A percentile compares a stretch with the other conserved stretches of the same genome.
These are phyloP conservation scores for Chinchilla lanigera DNA, from an alignment of 2,113 vertebrate genomes.

Conservation along the genomic window DNA sequence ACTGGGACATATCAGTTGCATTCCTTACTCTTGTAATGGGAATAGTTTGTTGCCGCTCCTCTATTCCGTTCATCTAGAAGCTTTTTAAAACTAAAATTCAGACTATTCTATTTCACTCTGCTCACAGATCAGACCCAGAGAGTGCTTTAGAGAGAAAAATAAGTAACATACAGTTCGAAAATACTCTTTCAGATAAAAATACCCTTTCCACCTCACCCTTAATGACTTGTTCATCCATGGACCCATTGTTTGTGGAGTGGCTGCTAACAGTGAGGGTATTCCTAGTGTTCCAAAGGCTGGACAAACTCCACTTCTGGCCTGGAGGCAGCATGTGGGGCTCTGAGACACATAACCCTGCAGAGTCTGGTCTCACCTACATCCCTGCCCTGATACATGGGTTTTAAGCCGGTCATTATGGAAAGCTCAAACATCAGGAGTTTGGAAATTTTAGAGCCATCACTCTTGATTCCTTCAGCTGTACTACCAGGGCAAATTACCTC, in stretches of 20 bases:
- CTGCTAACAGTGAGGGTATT: background rate
- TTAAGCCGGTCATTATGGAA: background rate
- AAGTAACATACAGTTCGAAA: background rate
- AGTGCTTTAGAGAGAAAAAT: background rate
- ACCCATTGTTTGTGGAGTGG: fast-evolving
- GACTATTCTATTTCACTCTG: background rate
- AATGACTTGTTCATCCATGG: background rate
- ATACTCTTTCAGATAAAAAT: background rate
- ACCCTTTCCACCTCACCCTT: background rate
- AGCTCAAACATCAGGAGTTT: background rate
- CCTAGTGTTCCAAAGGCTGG: background rate
- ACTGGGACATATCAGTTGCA: fast-evolving
- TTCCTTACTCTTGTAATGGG: background rate
- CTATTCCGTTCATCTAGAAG: background rate
- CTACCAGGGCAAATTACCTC: background rate
- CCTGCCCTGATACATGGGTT: background rate
- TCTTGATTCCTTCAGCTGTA: background rate
- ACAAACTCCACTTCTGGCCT: background rate
- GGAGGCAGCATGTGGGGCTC: background rate
- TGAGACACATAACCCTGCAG: background rate
- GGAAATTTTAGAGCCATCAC: background rate
- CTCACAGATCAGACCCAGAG: slow-evolving; percentile 9
- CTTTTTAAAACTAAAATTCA: background rate
- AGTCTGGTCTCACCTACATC: background rate
- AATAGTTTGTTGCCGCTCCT: background rate